These are phyloP conservation scores for Malachius bipustulatus DNA, from an alignment of 2,888 invertebrate genomes.

Conservation along the genomic window DNA sequence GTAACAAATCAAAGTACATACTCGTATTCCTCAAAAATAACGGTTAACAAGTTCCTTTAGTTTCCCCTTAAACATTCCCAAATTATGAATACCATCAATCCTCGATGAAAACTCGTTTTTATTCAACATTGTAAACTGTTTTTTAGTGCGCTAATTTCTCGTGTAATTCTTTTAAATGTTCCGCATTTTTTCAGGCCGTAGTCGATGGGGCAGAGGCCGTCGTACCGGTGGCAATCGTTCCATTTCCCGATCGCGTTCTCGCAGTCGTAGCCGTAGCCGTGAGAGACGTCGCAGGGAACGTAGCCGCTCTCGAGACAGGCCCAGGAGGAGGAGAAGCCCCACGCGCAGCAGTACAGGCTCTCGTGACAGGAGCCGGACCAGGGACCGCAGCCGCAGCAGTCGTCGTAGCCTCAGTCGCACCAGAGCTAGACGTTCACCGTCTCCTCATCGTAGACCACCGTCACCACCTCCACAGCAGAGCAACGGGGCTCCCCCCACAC, in stretches of 20 bases:
- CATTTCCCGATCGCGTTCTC: slow-evolving; percentile 29
- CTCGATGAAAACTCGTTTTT: no score
- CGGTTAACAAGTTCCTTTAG: no score
- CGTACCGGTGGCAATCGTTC: slow-evolving; percentile 30
- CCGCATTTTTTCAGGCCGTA: slow-evolving; percentile 27
- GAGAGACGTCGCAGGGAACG: slow-evolving; percentile 20
- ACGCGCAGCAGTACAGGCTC: slow-evolving; percentile 26
- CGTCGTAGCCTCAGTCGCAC: slow-evolving; percentile 23
- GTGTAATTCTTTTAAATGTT: no score
- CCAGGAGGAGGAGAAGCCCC: slow-evolving; percentile 29
- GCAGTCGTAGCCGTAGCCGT: no score
- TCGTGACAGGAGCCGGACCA: slow-evolving; percentile 23
- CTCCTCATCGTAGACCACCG: slow-evolving; percentile 16
- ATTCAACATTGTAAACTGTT: no score
- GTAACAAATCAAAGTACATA: no score
- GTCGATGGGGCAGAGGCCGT: slow-evolving; percentile 34
- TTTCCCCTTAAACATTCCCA: no score
- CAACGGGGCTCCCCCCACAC: slow-evolving; percentile 12
- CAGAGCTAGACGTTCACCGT: slow-evolving; percentile 19
- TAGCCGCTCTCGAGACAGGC: slow-evolving; percentile 20
- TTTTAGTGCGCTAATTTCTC: no score
- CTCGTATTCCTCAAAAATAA: no score
- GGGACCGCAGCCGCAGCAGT: slow-evolving; percentile 26
- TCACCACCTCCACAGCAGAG: slow-evolving; percentile 8
- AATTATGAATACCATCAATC: no score